Evolutionary conservation across 2,888 invertebrate species (phyloP), one percentile per base, ranked within the genome.

Genomic region (Leucoma salicis): DNA sequence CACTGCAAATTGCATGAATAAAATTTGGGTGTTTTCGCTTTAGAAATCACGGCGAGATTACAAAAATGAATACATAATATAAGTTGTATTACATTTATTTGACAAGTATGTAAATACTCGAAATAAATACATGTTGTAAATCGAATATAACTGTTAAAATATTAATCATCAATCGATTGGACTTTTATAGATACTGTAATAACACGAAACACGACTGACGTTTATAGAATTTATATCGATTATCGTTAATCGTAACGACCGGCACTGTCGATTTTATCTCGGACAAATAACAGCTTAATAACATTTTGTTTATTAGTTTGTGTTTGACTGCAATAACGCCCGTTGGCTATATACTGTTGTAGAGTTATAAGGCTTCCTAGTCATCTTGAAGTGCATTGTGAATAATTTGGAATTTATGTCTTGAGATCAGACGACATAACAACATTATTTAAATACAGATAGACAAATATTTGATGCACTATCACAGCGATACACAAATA

Each of bases 231-330:
- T 49, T 35, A 39, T 35, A 63, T 63, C 54, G 47, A 51, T 34
- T 54, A 51, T 57, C 53, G 58, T 43, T 48, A 56, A 56, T 47
- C 46, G 46, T 49, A 56, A 50, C 39, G 51, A 56, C 46, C 53
- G 47, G 44, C 11, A 53, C 44, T 53, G 47, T 39, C 42, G 61
- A 66, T 63, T 43, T 47, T 50, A 66, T 63, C 60, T 29, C 29
- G 7, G 31, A 16, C 29, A 41, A 42, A 56, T 60, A 45, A 38
- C 25, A 11, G 13, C 29, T 27, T 34, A 32, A 29, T 33, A 21
- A 37, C 43, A 12, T 39, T 39, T 14, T 31, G 37, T 35, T 21
- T 25, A 28, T 34, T 37, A 12, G 28, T 38, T 27, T 35, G 31
- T 25, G 8, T 25, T 25, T 6, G 6, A 8, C 8, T 27, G 27